Evolutionary conservation across 2,113 vertebrate genomes (phyloP), one percentile per base, ranked within the genome.

Genomic region (Tragulus kanchil): DNA sequence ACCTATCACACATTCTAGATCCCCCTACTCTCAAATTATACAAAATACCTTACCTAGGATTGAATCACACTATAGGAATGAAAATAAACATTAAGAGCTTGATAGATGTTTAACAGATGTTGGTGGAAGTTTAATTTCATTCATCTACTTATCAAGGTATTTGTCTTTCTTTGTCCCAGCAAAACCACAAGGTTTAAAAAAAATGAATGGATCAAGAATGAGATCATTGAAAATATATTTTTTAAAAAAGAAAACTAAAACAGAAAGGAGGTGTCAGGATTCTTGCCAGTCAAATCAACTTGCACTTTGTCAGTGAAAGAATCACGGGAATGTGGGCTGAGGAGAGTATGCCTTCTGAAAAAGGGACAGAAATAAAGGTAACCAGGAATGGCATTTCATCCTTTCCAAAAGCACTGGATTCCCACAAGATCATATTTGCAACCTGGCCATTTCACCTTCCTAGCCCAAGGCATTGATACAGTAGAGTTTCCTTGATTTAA

Each of bases 171-270:
- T 86, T 73, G 7, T 85, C 13, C 73, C 45, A 86, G 86, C 13
- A 62, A 95, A 93, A 81, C 25, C 67, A 67, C 5, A 50, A 16
- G 5, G 2, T 36, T 81, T 59, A 45, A 0, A 71, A n/a, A n/a
- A 71, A 95, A 62, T 77, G 16, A 84, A 23, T 82, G 13, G 6
- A 65, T 94, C 42, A 93, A 64, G 14, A 88, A 69, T 4, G 69
- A 69, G 21, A 9, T 95, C 73, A 90, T 77, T 85, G 91, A 93
- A 94, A 96, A 82, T 28, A 75, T 1, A 94, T 64, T 87, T 83
- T 89, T 75, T 48, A 1, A n/a, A 48, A 85, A 42, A 87, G 75
- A 92, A 94, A 96, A 96, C 86, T 94, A 91, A 96, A 97, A 89
- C 73, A 96, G 52, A 92, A 95, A 95, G 54, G 16, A 85, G 61